Conservation (phyloP, 2,888 invertebrate genomes). For the Busseola fusca region DNA sequence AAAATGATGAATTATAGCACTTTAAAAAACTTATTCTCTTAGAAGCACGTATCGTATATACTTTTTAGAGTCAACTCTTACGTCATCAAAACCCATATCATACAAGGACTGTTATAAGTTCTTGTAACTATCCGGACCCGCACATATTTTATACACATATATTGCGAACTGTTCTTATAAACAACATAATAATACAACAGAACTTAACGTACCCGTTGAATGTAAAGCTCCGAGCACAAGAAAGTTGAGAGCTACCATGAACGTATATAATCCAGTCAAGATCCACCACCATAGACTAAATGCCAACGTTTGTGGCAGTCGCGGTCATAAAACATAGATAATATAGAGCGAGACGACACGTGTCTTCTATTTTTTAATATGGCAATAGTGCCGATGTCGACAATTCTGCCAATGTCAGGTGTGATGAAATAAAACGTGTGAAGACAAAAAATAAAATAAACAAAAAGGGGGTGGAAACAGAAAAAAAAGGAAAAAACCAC, state of each 20-base stretch:
- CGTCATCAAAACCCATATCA: background rate
- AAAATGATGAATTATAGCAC: no score
- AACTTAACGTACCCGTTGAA: conserved; percentile 6
- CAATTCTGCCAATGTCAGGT: no score
- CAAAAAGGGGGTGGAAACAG: no score
- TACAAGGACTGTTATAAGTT: background rate
- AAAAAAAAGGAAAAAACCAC: no score
- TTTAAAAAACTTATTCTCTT: no score
- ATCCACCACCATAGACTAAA: background rate
- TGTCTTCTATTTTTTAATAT: background rate
- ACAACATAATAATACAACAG: conserved; percentile 14
- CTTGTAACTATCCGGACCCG: background rate
- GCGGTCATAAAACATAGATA: background rate
- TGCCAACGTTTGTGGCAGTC: background rate
- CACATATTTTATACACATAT: background rate
- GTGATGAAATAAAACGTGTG: no score
- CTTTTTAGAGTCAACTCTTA: background rate
- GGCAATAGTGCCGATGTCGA: no score
- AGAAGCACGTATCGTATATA: background rate
- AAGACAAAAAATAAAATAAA: no score
- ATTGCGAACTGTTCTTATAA: background rate
- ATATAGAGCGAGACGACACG: background rate
- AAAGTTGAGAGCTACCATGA: background rate
- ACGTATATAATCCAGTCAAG: conserved; percentile 1
- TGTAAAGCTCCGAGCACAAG: no score